phyloP scores from a whole-genome alignment of 2,113 vertebrate species.

The Dipodomys ordii region DNA sequence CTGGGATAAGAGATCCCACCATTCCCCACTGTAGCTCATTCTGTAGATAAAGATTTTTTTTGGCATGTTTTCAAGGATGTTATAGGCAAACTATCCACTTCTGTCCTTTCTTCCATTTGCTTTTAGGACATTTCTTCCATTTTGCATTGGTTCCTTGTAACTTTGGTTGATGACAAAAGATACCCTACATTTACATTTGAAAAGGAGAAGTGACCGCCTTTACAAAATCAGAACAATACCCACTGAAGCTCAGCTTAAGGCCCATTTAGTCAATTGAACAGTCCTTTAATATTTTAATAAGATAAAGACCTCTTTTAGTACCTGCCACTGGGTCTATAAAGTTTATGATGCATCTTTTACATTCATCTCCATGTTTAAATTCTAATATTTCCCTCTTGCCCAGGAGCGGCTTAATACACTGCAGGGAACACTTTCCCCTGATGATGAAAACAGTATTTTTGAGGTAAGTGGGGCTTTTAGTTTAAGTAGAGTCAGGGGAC shows the following conservation, averaged over 20 bases:
- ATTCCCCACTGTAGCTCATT: conserved; percentile 61
- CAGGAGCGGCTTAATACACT: conserved; percentile 80
- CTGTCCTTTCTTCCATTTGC: conserved; percentile 71
- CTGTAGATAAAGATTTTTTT: conserved; percentile 71
- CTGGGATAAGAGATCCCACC: conserved; percentile 43
- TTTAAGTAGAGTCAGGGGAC: conserved; percentile 81
- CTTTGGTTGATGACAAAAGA: conserved; percentile 81
- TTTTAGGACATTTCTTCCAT: conserved; percentile 76
- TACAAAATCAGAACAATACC: conserved; percentile 81
- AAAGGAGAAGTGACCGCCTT: conserved; percentile 72
- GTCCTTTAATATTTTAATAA: conserved; percentile 84
- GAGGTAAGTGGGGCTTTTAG: conserved; percentile 81
- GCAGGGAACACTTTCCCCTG: conserved; percentile 85
- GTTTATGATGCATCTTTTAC: conserved; percentile 83
- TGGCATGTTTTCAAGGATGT: conserved; percentile 73
- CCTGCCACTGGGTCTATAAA: conserved; percentile 75
- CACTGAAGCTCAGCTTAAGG: conserved; percentile 66
- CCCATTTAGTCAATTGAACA: conserved; percentile 76
- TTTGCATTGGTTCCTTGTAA: conserved; percentile 64
- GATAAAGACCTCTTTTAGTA: conserved; percentile 82
- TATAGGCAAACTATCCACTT: conserved; percentile 68
- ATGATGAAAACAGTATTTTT: conserved; percentile 86
- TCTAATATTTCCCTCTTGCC: conserved; percentile 83
- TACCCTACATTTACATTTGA: conserved; percentile 81
- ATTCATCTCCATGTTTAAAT: conserved; percentile 82